Evolutionary conservation across 2,797 vertebrate species (phyloP), one percentile per base, ranked within the genome.

Genomic region (Hyperoplus lanceolatus): DNA sequence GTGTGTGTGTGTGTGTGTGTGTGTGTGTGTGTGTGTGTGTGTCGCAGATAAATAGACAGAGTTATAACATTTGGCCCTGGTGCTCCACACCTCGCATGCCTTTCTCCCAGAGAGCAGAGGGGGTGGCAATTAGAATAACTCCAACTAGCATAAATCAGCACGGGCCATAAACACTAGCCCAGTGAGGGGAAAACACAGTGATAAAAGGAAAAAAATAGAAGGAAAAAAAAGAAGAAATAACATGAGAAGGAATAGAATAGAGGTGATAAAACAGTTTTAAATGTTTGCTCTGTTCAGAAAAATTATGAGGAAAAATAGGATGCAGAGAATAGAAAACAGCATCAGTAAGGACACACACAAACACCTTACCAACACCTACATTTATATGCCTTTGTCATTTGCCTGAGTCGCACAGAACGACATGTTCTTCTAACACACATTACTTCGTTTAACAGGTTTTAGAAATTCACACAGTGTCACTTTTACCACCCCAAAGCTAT

Each of bases 261-360:
- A 79, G 42, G 82, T 72, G 70, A 87, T 78, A 83, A 85, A 87
- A 79, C 54, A 66, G 80, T 81, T 87, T 86, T 45, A 81, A 55
- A 81, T 39, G 66, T 59, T 73, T 53, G 39, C 50, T 79, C 61
- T 64, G 38, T 77, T 82, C 79, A 85, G 60, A 64, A 59, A 77
- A 77, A 83, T 16, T 13, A 76, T 15, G 21, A 58, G 5, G 3
- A 67, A 50, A 57, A 48, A 70, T 68, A 16, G 36, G 48, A 73
- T 21, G 11, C 4, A 62, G 54, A 71, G 16, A 39, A 41, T 50
- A 73, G 36, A 45, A 38, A 68, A 49, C 29, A 29, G 29, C 29
- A 3, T 29, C 29, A 29, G 29, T 29, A 29, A 29, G 29, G 29
- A 59, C 8, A 58, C 12, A 42, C 4, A 59, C 29, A n/a, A 9